Percentiles rank a stretch among this genome's conserved stretches.
phyloP scores from a whole-genome alignment of 2,888 invertebrate genomes.

The Microctonus hyperodae region DNA sequence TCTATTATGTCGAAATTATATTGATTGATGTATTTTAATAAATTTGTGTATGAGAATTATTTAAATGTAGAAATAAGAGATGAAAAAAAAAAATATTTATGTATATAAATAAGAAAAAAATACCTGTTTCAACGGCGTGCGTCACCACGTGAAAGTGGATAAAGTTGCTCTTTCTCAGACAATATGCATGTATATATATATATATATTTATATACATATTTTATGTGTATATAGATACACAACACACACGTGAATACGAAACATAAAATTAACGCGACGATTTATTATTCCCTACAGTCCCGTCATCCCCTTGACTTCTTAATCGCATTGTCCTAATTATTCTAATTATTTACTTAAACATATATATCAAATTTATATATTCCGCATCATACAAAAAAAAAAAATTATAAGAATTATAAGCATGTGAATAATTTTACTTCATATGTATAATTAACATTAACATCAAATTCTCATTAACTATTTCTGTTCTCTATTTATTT shows the following conservation, averaged over 20 bases:
- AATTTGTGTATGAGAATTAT: too few relatives aligned
- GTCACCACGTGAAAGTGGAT: constrained; percentile 50
- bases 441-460: neutral
- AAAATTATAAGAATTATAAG: neutral
- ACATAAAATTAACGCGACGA: constrained; percentile 33
- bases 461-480: neutral
- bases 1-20: too few relatives aligned
- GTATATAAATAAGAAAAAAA: constrained; percentile 18
- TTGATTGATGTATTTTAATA: too few relatives aligned
- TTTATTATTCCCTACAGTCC: constrained; percentile 24
- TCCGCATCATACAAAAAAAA: constrained; percentile 8
- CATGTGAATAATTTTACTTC: constrained; percentile 5
- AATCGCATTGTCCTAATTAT: constrained; percentile 14
- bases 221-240: neutral
- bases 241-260: constrained; percentile 30
- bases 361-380: neutral
- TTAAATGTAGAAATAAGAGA: constrained; percentile 7
- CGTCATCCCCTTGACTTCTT: constrained; percentile 4
- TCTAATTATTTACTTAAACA: constrained; percentile 27
- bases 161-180: constrained; percentile 21
- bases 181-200: too few relatives aligned
- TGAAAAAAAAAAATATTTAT: constrained; percentile 19
- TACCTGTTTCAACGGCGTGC: constrained; percentile 32
- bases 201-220: too few relatives aligned
- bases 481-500: too few relatives aligned